These are phyloP conservation scores for Schizotus pectinicornis DNA, from an alignment of 2,888 invertebrate species.

Conservation along the genomic window DNA sequence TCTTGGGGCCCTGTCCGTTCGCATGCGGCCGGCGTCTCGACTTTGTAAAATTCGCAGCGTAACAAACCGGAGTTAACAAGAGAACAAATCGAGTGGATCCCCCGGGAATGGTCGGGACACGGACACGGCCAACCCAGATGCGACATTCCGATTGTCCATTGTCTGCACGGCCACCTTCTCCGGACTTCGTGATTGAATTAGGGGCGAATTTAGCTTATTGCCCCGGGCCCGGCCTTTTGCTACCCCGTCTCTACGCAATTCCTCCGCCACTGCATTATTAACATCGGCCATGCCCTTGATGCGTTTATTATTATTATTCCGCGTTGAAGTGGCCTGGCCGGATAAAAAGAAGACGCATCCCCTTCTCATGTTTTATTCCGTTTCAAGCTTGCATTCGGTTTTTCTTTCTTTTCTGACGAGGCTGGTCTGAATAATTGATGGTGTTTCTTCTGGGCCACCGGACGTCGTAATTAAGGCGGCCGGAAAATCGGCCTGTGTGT, in stretches of 20 bases:
- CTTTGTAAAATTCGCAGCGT: too few relatives aligned
- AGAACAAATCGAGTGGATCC: slow-evolving; percentile 47
- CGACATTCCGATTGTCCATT: slow-evolving; percentile 55
- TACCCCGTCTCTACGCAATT: slow-evolving; percentile 11
- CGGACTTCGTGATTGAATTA: slow-evolving; percentile 52
- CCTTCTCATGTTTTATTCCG: slow-evolving; percentile 23
- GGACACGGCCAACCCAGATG: slow-evolving; percentile 52
- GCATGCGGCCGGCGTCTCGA: too few relatives aligned
- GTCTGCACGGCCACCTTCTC: slow-evolving; percentile 50
- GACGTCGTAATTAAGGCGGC: slow-evolving; percentile 29
- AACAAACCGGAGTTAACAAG: slow-evolving; percentile 48
- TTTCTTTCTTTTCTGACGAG: slow-evolving; percentile 11
- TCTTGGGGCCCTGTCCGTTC: too few relatives aligned
- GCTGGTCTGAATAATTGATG: slow-evolving; percentile 23
- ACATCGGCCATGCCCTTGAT: slow-evolving; percentile 4
- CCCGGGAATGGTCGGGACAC: slow-evolving; percentile 42
- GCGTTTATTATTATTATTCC: slow-evolving; percentile 15
- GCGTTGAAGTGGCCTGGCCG: neutral
- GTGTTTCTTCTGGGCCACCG: slow-evolving; percentile 30
- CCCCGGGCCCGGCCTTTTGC: slow-evolving; percentile 40
- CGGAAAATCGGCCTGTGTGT: slow-evolving; percentile 21
- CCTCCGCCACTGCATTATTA: slow-evolving; percentile 14
- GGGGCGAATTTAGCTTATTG: slow-evolving; percentile 53
- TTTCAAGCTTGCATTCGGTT: slow-evolving; percentile 15
- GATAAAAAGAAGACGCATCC: slow-evolving; percentile 7